Conservation (phyloP, 2,113 vertebrate genomes). For the Atherinomorus stipes region DNA sequence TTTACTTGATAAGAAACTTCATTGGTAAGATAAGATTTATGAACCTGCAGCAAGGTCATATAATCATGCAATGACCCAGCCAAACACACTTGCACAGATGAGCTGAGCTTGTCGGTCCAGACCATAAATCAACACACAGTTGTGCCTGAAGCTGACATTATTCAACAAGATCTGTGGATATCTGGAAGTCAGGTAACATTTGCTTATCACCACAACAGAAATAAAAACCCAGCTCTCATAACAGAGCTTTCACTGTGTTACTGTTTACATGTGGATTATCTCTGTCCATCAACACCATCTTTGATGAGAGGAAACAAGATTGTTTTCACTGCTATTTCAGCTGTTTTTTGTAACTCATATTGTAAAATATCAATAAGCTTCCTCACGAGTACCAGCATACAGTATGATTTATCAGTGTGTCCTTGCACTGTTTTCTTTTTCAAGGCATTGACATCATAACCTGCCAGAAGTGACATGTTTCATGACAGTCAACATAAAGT, state of each 20-base stretch:
- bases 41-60: conserved; percentile 71
- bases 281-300: conserved; percentile 10
- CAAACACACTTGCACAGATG: conserved; percentile 68
- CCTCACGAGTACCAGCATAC: neutral
- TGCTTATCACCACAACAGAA: conserved; percentile 21
- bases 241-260: conserved; percentile 8
- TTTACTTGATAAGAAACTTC: conserved; percentile 45
- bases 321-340: neutral
- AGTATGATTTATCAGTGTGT: conserved; percentile 4
- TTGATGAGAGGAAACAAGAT: neutral
- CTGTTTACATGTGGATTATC: conserved; percentile 24
- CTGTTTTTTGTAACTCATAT: neutral
- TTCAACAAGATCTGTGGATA: conserved; percentile 38
- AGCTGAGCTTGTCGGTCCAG: conserved; percentile 69
- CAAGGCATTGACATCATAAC: conserved; percentile 21
- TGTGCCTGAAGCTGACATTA: conserved; percentile 37
- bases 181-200: conserved; percentile 51
- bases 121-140: conserved; percentile 71
- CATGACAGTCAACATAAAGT: conserved; percentile 31
- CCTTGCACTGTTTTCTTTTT: conserved; percentile 19
- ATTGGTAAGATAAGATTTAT: conserved; percentile 59
- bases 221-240: neutral
- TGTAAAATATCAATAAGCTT: neutral
- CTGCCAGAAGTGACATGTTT: conserved; percentile 32
- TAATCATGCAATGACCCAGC: conserved; percentile 78